Evolutionary conservation across 2,888 invertebrate species (phyloP), one percentile per base, ranked within the genome.

Genomic region (Harmothoe impar): DNA sequence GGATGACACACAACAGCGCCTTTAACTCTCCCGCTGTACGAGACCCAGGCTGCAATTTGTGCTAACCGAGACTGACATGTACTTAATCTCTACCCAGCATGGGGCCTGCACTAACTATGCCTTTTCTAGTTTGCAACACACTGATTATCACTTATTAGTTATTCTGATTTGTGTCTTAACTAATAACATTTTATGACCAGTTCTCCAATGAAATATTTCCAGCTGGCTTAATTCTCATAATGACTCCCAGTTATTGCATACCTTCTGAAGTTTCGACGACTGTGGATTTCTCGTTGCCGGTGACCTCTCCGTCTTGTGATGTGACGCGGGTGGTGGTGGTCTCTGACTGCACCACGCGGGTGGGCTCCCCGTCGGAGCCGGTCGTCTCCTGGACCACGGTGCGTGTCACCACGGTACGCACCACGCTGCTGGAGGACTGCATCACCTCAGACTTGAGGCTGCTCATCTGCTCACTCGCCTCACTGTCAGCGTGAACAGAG

Each of bases 361-460:
- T 12, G 17, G 86, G 52, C 23, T 86, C 86, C 51, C 86, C 86
- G 7, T 86, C 86, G 1, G 54, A 0, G 25, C 86, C 86, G 0
- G 86, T 86, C 20, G 86, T 86, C 56, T 86, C 86, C 56, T 86
- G 86, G 0, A 86, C 86, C 54, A 86, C 86, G 29, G 86, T 86
- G n/a, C 56, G 52, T 1, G 52, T 86, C 20, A 86, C 86, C 29
- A 86, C 86, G 0, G 86, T 86, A 3, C 56, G 52, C 52, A 86
- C 54, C 17, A 86, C 86, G 86, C 86, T 86, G 86, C 29, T 31
- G 17, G 86, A 86, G 15, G 86, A 29, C 54, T 86, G 86, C 54
- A 52, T n/a, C 52, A 86, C 54, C 29, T 86, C 86, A 12, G 17
- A 20, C 86, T 54, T 56, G 33, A 84, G 29, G 35, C 23, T 35